phyloP scores from a whole-genome alignment of 2,888 invertebrate species.

The Carpatolechia fugitivella region DNA sequence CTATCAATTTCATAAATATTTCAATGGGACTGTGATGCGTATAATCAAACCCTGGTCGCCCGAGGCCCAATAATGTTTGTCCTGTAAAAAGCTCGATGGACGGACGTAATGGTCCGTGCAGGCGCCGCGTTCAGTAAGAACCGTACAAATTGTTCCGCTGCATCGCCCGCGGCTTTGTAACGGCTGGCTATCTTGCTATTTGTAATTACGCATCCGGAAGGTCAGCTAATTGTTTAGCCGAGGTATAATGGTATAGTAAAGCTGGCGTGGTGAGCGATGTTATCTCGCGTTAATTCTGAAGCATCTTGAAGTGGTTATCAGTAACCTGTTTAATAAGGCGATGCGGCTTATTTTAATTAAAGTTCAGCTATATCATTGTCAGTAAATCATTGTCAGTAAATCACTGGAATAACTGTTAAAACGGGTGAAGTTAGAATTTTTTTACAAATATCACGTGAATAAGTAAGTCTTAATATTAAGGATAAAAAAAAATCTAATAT shows the following conservation, averaged over 20 bases:
- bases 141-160: slow-evolving; percentile 24
- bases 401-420: too few species aligned
- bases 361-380: too few species aligned
- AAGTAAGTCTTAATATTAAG: too few species aligned
- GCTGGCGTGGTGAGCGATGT: slow-evolving; percentile 6
- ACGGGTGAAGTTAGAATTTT: too few species aligned
- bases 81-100: slow-evolving; percentile 15
- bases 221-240: slow-evolving; percentile 17
- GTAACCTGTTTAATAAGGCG: too few species aligned
- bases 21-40: background rate
- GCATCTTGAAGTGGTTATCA: too few species aligned
- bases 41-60: background rate
- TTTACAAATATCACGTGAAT: too few species aligned
- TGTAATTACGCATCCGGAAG: slow-evolving; percentile 26
- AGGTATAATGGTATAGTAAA: background rate
- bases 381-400: too few species aligned
- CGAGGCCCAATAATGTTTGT: slow-evolving; percentile 4
- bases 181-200: slow-evolving; percentile 23
- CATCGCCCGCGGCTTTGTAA: slow-evolving; percentile 27
- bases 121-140: slow-evolving; percentile 27
- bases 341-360: too few species aligned
- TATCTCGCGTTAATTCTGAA: background rate
- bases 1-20: background rate
- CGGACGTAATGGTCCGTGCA: slow-evolving; percentile 29
- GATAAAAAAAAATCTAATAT: too few species aligned